These are phyloP conservation scores for Phaethon lepturus DNA, from an alignment of 2,113 vertebrate species.

Conservation along the genomic window DNA sequence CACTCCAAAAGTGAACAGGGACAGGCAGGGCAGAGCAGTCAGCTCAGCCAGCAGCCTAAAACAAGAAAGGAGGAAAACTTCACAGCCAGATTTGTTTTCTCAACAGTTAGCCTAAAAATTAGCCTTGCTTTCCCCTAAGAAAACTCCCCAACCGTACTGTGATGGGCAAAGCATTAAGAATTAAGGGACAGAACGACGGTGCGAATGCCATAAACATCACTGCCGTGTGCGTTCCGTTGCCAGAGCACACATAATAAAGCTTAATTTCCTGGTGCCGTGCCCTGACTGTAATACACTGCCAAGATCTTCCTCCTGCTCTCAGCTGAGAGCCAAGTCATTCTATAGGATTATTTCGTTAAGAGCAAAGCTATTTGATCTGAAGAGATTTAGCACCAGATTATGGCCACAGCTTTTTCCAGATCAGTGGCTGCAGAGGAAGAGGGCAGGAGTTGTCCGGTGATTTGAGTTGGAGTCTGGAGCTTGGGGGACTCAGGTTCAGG, in stretches of 20 bases:
- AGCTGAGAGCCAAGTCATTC: not conserved
- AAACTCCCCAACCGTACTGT: not conserved
- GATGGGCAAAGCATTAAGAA: constrained; percentile 2
- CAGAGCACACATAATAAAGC: constrained; percentile 25
- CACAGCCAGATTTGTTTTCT: not conserved
- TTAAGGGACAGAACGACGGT: not conserved
- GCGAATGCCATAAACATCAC: not conserved
- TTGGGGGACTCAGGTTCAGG: not conserved
- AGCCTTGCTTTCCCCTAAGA: not conserved
- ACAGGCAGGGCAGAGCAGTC: not conserved
- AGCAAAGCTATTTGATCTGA: constrained; percentile 22
- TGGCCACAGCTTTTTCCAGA: not conserved
- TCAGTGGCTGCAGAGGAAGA: not conserved
- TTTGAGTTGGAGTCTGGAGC: not conserved
- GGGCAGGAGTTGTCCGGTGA: not conserved
- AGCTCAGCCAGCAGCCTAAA: not conserved
- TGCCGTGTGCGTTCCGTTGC: fast-evolving
- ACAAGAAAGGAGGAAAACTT: not conserved
- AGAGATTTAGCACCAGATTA: constrained; percentile 29
- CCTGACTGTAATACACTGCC: constrained; percentile 34
- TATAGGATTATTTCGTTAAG: constrained; percentile 23
- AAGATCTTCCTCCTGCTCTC: constrained; percentile 52
- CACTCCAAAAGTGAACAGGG: not conserved
- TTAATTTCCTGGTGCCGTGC: constrained; percentile 49
- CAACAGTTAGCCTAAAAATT: not conserved